Conservation (phyloP, 1,140 invertebrate species). For the Chymomyza costata region DNA sequence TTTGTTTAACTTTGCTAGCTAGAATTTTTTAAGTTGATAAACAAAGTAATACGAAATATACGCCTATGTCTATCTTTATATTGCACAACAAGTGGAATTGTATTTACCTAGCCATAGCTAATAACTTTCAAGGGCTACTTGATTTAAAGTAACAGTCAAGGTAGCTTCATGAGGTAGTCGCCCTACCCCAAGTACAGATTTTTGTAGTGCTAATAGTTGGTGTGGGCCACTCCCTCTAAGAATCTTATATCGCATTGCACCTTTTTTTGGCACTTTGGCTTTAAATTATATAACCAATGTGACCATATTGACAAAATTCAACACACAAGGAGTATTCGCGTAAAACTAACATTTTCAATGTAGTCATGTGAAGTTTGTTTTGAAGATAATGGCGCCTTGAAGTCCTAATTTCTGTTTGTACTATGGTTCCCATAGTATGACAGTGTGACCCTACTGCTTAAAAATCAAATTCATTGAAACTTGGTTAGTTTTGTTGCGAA, state of each 20-base stretch:
- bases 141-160: constrained; percentile 15
- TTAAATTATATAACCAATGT: too few relatives aligned
- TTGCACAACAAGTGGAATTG: neutral
- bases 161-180: neutral
- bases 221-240: too few relatives aligned
- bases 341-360: constrained; percentile 6
- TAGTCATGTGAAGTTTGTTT: constrained; percentile 1
- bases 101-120: constrained; percentile 39
- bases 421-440: too few relatives aligned
- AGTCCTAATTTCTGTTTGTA: too few relatives aligned
- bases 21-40: constrained; percentile 68
- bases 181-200: too few relatives aligned
- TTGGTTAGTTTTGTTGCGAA: too few relatives aligned
- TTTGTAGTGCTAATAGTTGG: too few relatives aligned
- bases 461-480: too few relatives aligned
- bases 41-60: constrained; percentile 24
- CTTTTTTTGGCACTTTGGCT: too few relatives aligned
- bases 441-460: neutral
- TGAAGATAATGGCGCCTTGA: constrained; percentile 4
- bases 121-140: constrained; percentile 47
- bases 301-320: too few relatives aligned
- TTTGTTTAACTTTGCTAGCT: constrained; percentile 66
- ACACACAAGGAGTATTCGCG: too few relatives aligned
- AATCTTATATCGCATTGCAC: too few relatives aligned
- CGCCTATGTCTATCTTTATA: constrained; percentile 5